Evolutionary conservation across 2,888 invertebrate species (phyloP), one percentile per base, ranked within the genome.

Genomic region (Cynaeus angustus): DNA sequence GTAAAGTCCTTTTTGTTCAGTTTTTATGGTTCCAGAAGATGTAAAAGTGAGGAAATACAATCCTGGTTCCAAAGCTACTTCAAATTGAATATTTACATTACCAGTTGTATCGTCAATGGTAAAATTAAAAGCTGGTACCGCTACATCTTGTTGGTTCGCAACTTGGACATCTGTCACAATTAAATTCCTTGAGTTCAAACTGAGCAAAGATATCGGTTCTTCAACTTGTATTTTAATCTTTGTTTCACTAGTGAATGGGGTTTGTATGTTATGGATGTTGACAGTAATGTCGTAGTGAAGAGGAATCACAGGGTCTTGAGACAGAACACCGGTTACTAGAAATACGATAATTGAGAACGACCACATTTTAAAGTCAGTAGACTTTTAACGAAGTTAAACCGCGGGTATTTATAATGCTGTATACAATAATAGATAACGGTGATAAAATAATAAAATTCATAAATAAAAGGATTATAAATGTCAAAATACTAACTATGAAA

Each of bases 251-350:
- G n/a, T 33, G 21, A 64, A 61, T 26, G 5, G 55, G 6, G 56
- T 41, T 26, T 10, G 13, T 3, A 1, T 37, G 9, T 62, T 16
- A n/a, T 62, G 16, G 13, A 46, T 53, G 6, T 16, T 21, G 3
- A 64, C 45, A 7, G 62, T 55, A 9, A 68, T 37, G 3, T 55
- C 28, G 16, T 68, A 68, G 37, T 64, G 48, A 37, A 59, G 8
- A 8, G 58, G 56, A 9, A 28, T n/a, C 21, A 55, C n/a, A 8
- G 12, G 14, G 3, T 65, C 53, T 13, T 62, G 16, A 3, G 28
- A 9, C n/a, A 30, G 8, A 7, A 43, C 37, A 37, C 28, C 21
- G 50, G 50, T n/a, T 10, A 33, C 33, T 33, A 33, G 33, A 33
- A 33, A 7, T 9, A 7, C 43, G 10, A 43, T 9, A 12, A 12